phyloP scores from a whole-genome alignment of 2,888 invertebrate genomes.

The Phengaris arion region DNA sequence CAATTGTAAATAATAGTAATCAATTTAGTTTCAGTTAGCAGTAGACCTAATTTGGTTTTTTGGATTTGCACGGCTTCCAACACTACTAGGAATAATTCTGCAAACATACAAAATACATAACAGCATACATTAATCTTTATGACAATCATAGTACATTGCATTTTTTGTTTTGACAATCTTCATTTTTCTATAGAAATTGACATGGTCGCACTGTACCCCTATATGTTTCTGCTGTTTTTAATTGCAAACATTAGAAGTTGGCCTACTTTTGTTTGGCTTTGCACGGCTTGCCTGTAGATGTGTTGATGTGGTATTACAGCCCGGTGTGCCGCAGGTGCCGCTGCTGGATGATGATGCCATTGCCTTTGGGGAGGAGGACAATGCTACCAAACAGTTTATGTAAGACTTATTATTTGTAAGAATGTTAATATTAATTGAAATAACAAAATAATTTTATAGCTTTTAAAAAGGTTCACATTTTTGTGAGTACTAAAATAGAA shows the following conservation, averaged over 20 bases:
- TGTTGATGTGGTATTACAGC: conserved; percentile 68
- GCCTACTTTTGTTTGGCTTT: conserved; percentile 50
- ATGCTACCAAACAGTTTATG: conserved; percentile 72
- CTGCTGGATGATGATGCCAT: conserved; percentile 91
- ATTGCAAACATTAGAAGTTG: conserved; percentile 1
- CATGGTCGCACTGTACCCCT: too few species aligned
- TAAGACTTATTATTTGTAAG: conserved; percentile 49
- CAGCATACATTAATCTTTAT: background rate
- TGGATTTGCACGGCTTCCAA: too few species aligned
- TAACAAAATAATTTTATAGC: background rate
- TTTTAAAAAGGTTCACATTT: too few species aligned
- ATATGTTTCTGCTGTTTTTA: too few species aligned
- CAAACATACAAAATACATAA: too few species aligned
- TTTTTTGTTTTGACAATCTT: conserved; percentile 34
- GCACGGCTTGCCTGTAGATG: conserved; percentile 75
- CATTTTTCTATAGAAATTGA: too few species aligned
- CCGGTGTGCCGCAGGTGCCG: conserved; percentile 86
- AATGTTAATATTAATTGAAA: too few species aligned
- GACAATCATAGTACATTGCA: conserved; percentile 23
- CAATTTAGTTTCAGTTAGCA: too few species aligned
- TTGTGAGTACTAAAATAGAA: too few species aligned
- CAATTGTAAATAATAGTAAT: too few species aligned
- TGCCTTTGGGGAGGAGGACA: conserved; percentile 92
- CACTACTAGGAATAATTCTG: too few species aligned
- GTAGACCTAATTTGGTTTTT: too few species aligned